These are phyloP conservation scores for Acrobasis consociella DNA, from an alignment of 2,888 invertebrate genomes.

Conservation along the genomic window DNA sequence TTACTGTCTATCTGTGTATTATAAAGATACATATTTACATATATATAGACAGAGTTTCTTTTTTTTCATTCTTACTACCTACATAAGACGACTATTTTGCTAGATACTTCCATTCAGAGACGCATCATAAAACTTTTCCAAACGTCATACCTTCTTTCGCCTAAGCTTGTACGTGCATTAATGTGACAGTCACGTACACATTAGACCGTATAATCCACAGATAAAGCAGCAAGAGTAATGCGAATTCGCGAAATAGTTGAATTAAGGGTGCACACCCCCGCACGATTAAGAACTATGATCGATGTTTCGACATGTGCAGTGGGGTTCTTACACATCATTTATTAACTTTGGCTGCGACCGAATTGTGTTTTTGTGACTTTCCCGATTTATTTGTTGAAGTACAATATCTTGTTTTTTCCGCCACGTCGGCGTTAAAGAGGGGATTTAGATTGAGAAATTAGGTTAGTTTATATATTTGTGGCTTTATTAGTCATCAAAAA, in stretches of 20 bases:
- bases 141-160: background rate
- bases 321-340: constrained; percentile 51
- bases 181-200: constrained; percentile 14
- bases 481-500: too few relatives aligned
- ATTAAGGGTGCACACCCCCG: constrained; percentile 40
- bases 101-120: background rate
- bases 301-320: constrained; percentile 59
- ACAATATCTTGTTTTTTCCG: background rate
- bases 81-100: too few relatives aligned
- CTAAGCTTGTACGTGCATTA: constrained; percentile 2
- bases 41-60: too few relatives aligned
- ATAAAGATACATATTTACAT: too few relatives aligned
- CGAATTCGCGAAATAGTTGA: constrained; percentile 29
- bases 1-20: too few relatives aligned
- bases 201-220: constrained; percentile 18
- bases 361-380: constrained; percentile 30
- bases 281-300: constrained; percentile 53
- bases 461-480: too few relatives aligned
- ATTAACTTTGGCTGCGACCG: constrained; percentile 51
- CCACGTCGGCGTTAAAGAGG: background rate
- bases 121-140: background rate
- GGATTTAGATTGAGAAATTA: too few relatives aligned
- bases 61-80: too few relatives aligned
- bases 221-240: constrained; percentile 19
- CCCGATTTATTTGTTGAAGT: background rate